Evolutionary conservation across 2,113 vertebrate species (phyloP).

Genomic region (Apteryx owenii): DNA sequence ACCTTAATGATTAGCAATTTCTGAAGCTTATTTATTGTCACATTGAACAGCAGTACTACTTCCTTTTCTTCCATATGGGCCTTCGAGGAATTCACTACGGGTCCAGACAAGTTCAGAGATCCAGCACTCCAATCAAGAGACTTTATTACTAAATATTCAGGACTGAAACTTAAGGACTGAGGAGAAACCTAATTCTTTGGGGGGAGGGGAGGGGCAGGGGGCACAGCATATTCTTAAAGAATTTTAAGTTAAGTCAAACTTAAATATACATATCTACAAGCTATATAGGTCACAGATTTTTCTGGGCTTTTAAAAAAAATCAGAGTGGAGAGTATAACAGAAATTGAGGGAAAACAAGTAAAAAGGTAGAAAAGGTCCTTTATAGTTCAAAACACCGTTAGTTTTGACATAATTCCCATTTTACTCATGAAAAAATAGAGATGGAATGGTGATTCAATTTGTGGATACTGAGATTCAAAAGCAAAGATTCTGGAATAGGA

Average conservation of each 20-base stretch:
- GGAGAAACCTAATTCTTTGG: neutral
- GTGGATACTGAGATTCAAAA: neutral
- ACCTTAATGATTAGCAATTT: neutral
- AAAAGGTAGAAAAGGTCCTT: neutral
- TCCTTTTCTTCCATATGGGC: neutral
- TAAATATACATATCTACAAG: neutral
- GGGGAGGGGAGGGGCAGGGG: neutral
- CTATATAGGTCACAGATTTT: rapidly evolving
- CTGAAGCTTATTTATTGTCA: neutral
- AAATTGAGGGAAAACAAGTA: neutral
- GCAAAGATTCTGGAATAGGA: neutral
- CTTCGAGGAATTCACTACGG: neutral
- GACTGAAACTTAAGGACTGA: neutral
- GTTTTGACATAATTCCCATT: neutral
- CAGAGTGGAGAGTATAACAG: neutral
- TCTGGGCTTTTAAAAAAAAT: neutral
- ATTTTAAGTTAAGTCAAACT: neutral
- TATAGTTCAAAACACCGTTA: neutral
- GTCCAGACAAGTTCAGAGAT: neutral
- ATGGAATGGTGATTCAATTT: neutral
- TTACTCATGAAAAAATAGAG: neutral
- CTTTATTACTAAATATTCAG: neutral
- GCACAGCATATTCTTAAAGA: neutral
- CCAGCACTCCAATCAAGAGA: neutral
- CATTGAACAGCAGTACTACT: neutral